Percentiles rank a stretch among this genome's conserved stretches.
These are phyloP conservation scores for Tetranychus truncatus DNA, from an alignment of 2,888 invertebrate genomes.

Conservation along the genomic window DNA sequence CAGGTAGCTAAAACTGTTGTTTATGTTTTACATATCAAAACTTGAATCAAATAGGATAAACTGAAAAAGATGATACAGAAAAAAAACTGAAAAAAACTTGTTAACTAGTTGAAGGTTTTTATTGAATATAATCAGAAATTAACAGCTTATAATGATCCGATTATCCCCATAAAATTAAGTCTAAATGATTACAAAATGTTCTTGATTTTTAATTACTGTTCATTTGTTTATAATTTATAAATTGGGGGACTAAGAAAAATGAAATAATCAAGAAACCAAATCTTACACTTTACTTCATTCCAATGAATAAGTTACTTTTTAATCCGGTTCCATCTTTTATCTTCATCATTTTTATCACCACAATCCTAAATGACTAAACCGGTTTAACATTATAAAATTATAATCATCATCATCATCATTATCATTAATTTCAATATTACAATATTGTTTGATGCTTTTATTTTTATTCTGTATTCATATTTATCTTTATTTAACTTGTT, in stretches of 20 bases:
- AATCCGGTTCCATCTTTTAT: background rate
- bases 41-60: background rate
- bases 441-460: background rate
- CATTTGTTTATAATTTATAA: background rate
- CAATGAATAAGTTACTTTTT: background rate
- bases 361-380: background rate
- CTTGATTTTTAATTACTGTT: background rate
- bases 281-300: background rate
- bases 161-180: background rate
- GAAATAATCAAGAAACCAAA: background rate
- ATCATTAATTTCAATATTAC: background rate
- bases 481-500: background rate
- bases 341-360: background rate
- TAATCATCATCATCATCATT: background rate
- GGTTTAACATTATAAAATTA: background rate
- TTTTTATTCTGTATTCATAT: background rate
- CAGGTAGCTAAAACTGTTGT: background rate
- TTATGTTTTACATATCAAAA: background rate
- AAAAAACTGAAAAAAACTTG: background rate
- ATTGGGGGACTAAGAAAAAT: background rate
- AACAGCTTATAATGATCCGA: conserved; percentile 1
- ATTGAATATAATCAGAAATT: background rate
- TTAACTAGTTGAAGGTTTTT: background rate
- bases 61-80: background rate
- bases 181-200: background rate